Evolutionary conservation across 2,113 vertebrate species (phyloP).

Genomic region (Apistogramma diplotaenia): DNA sequence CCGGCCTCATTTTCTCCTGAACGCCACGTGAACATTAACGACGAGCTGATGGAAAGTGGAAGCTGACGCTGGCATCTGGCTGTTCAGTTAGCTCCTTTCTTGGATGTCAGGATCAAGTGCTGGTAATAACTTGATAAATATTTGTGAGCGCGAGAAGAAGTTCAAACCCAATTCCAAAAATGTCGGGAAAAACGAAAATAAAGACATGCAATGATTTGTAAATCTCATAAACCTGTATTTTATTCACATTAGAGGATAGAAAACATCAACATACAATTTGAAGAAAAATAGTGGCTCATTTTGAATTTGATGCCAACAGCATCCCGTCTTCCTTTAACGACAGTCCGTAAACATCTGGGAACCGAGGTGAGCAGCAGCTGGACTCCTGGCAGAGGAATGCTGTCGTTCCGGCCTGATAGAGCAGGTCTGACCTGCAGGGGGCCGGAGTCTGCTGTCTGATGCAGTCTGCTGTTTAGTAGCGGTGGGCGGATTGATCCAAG

Average conservation of each 20-base stretch:
- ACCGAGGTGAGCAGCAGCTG: accelerated
- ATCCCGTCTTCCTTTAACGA: background rate
- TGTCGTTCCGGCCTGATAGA: background rate
- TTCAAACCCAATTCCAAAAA: background rate
- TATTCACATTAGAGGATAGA: background rate
- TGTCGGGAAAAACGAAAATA: background rate
- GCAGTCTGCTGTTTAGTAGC: too few relatives aligned
- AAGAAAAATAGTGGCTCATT: background rate
- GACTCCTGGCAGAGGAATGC: background rate
- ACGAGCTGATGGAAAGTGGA: background rate
- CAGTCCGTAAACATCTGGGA: background rate
- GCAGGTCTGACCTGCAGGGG: too few relatives aligned
- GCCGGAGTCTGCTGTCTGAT: too few relatives aligned
- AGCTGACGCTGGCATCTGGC: background rate
- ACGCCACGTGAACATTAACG: background rate
- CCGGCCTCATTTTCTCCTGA: slow-evolving; percentile 1
- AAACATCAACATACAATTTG: background rate
- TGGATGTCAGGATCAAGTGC: background rate
- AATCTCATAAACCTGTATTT: background rate
- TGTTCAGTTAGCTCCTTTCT: background rate
- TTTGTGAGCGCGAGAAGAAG: background rate
- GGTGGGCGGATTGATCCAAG: too few relatives aligned
- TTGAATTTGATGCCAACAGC: background rate
- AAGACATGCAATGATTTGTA: background rate
- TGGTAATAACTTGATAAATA: background rate